Evolutionary conservation across 2,113 vertebrate genomes (phyloP), one percentile per base, ranked within the genome.

Genomic region (Chamaetylas fuelleborni): DNA sequence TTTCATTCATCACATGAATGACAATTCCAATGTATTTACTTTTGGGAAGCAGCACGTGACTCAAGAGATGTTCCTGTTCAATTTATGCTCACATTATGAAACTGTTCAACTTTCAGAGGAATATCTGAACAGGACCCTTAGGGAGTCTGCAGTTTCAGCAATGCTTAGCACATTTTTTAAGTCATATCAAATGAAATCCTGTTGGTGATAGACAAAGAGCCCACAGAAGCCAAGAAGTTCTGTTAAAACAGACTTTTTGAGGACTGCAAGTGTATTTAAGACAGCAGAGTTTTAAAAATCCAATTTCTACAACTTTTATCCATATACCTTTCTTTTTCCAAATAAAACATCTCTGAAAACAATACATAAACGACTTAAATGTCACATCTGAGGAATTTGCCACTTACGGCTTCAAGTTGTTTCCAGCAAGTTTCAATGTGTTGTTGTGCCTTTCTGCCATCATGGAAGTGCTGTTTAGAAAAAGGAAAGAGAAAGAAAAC

Each of bases 371-470:
- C 2, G 0, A 15, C 33, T 74, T 66, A 25, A 86, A 74, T 5
- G 11, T 50, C 56, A 54, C 51, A 48, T 83, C 47, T 72, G 36
- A 56, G 80, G 40, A 70, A 74, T n/a, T 57, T 72, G 65, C 84
- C 48, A 98, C 98, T 98, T 96, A 99, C 99, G 5, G 98, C 95
- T 96, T 99, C 99, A 29, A 99, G 98, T 92, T 99, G 99, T 95
- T 99, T 99, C 99, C 99, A 99, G 91, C 98, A 99, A 53, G 98
- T 99, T 96, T 99, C 99, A 9, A 99, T 98, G 69, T 99, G 98
- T 53, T 99, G 99, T 95, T 99, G 99, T 13, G 99, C 99, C 92
- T 99, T 99, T 34, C 99, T 98, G 56, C 99, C 99, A 74, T 99
- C 99, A 0, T 99, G 99, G 95, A 99, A 99, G 92, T 99, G 97